phyloP scores from a whole-genome alignment of 2,888 invertebrate genomes.

The Cryptocephalus primarius region DNA sequence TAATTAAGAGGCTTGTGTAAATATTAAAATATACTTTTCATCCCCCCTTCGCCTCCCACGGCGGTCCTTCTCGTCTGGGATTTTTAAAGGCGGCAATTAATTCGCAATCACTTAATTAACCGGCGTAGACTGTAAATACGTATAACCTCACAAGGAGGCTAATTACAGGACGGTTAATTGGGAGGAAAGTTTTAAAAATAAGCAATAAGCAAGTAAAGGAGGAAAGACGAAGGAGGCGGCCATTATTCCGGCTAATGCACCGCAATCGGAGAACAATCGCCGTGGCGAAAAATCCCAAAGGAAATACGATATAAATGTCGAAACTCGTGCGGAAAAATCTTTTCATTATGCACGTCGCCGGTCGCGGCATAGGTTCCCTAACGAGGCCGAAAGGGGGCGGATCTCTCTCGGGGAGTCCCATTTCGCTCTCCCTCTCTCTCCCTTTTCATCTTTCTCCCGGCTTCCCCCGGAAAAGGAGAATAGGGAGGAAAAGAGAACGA shows the following conservation, averaged over 20 bases:
- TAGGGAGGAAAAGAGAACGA: too few relatives aligned
- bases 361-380: background rate
- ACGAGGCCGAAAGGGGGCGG: background rate
- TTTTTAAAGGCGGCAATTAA: background rate
- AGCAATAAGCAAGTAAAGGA: background rate
- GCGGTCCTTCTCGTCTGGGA: background rate
- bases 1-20: slow-evolving; percentile 16
- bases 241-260: background rate
- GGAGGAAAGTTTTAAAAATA: background rate
- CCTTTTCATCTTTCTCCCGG: too few relatives aligned
- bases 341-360: slow-evolving; percentile 22
- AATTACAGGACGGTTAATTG: background rate
- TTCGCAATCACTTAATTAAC: background rate
- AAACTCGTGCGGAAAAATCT: slow-evolving; percentile 34
- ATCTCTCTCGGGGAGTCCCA: too few relatives aligned
- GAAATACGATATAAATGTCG: slow-evolving; percentile 31
- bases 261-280: background rate
- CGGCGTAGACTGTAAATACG: background rate
- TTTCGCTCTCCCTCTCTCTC: too few relatives aligned
- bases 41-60: background rate
- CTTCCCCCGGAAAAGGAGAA: too few relatives aligned
- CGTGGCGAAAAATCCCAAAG: slow-evolving; percentile 22
- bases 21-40: slow-evolving; percentile 7
- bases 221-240: background rate
- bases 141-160: background rate